A percentile compares a stretch with the other conserved stretches of the same genome.
Evolutionary conservation across 2,888 invertebrate species (phyloP).

Genomic region (Chalcis sispes): DNA sequence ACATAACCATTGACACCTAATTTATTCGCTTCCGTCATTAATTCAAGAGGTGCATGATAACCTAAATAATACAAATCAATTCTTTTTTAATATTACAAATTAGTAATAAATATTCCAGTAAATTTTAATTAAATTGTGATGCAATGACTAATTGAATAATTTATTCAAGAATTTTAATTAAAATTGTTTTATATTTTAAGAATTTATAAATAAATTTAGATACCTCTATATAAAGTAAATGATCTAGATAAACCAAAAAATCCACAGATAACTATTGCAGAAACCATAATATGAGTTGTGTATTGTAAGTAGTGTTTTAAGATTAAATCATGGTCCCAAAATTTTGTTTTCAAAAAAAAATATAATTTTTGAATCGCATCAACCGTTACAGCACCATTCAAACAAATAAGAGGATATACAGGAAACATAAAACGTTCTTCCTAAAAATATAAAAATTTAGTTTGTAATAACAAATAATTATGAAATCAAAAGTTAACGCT

Average conservation of each 20-base stretch:
- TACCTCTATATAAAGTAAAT: constrained; percentile 81
- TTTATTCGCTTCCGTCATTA: constrained; percentile 85
- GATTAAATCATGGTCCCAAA: constrained; percentile 61
- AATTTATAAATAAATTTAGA: background rate
- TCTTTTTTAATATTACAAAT: background rate
- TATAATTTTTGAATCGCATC: constrained; percentile 88
- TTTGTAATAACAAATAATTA: too few species aligned
- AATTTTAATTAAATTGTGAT: too few species aligned
- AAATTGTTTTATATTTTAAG: background rate
- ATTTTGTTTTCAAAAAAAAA: constrained; percentile 74
- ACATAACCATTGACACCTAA: constrained; percentile 77
- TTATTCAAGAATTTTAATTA: too few species aligned
- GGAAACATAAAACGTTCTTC: constrained; percentile 92
- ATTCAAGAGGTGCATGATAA: constrained; percentile 94
- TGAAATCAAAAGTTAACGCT: constrained; percentile 31
- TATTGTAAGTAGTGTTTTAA: constrained; percentile 84
- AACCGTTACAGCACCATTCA: constrained; percentile 87
- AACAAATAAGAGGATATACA: constrained; percentile 92
- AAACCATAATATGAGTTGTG: constrained; percentile 84
- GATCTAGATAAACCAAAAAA: constrained; percentile 79
- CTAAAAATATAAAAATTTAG: constrained; percentile 74
- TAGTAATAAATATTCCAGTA: background rate
- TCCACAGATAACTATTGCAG: constrained; percentile 78
- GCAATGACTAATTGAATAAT: too few species aligned
- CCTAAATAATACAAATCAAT: constrained; percentile 60